Conservation (phyloP, 2,888 invertebrate species). For the Ariolimax columbianus region DNA sequence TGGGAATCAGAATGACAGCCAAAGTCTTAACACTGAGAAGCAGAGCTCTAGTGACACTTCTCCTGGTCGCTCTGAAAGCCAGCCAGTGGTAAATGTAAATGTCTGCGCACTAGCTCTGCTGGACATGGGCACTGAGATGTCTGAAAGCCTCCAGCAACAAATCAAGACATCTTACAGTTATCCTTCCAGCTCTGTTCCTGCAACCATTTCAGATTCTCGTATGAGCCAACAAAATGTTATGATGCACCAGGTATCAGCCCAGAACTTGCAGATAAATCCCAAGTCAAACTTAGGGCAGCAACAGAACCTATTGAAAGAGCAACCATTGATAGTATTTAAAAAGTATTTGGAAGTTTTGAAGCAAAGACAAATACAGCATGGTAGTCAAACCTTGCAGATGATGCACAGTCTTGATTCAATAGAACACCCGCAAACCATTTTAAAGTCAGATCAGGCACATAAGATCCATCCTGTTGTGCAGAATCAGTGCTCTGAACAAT, state of each 20-base stretch:
- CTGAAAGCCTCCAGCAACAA: conserved; percentile 30
- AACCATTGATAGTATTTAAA: background rate
- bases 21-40: background rate
- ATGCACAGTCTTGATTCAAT: background rate
- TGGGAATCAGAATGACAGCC: background rate
- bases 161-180: conserved; percentile 26
- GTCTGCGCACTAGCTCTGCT: conserved; percentile 24
- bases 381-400: background rate
- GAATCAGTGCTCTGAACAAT: background rate
- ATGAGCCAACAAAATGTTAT: background rate
- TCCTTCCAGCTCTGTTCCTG: background rate
- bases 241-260: background rate
- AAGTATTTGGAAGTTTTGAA: background rate
- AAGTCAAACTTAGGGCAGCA: background rate
- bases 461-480: background rate
- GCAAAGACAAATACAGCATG: background rate
- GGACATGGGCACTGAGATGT: background rate
- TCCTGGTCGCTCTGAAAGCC: background rate
- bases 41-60: background rate
- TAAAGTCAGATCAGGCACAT: background rate
- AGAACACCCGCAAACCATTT: background rate
- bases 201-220: background rate
- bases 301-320: background rate
- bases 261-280: background rate
- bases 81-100: background rate